Percentiles rank a stretch among this genome's conserved stretches.
Conservation (phyloP, 2,113 vertebrate species). For the Raja brachyura region DNA sequence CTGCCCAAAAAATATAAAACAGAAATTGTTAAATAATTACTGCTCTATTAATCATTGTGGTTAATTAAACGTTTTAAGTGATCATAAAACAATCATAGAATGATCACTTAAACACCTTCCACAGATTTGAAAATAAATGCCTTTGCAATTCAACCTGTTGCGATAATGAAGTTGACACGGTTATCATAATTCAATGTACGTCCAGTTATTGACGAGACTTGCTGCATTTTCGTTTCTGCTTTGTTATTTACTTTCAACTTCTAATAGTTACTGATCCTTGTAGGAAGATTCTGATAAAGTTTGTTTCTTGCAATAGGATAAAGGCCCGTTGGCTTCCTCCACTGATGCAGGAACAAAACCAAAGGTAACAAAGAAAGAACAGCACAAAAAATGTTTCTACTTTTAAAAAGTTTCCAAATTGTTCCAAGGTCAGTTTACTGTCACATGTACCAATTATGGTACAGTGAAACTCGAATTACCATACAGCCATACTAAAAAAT, state of each 20-base stretch:
- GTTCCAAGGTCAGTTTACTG: no score
- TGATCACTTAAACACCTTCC: not conserved
- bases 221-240: no score
- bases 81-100: no score
- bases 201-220: not conserved
- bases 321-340: not conserved
- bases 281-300: not conserved
- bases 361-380: not conserved
- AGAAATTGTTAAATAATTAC: not conserved
- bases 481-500: no score
- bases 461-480: no score
- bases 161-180: not conserved
- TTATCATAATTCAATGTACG: not conserved
- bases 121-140: not conserved
- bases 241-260: no score
- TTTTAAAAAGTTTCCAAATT: not conserved
- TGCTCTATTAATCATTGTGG: no score
- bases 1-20: not conserved
- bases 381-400: not conserved
- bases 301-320: constrained; percentile 5
- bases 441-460: no score
- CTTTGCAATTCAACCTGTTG: not conserved
- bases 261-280: not conserved
- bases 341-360: constrained; percentile 6
- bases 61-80: no score